These are phyloP conservation scores for Castor canadensis DNA, from an alignment of 2,113 vertebrate genomes.

Conservation along the genomic window DNA sequence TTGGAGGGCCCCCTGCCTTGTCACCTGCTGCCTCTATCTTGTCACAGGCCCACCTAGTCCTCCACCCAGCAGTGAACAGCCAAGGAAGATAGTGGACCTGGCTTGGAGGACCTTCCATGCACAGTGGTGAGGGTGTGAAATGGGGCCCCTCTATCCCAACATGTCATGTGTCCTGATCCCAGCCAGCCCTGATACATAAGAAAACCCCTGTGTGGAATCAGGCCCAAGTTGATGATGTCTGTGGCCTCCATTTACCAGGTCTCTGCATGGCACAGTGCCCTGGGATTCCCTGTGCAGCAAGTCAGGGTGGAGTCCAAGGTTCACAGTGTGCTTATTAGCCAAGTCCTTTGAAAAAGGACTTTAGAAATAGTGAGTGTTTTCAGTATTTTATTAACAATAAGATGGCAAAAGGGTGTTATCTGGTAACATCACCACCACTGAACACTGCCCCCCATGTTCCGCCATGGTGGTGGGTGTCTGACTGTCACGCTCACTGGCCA, in stretches of 20 bases:
- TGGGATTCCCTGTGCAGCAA: neutral
- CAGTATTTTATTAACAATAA: constrained; percentile 63
- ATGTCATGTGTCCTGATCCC: neutral
- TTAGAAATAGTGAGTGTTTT: constrained; percentile 1
- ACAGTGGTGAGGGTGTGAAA: neutral
- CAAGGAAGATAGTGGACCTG: accelerated
- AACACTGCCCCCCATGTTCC: neutral
- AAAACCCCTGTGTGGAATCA: neutral
- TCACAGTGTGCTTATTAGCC: neutral
- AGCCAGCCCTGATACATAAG: neutral
- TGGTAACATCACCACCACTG: neutral
- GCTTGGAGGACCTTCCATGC: neutral
- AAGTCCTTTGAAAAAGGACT: neutral
- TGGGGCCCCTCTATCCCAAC: neutral
- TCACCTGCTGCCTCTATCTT: neutral
- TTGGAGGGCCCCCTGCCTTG: neutral
- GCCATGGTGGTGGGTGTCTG: neutral
- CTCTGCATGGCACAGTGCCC: neutral
- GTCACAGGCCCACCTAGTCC: neutral
- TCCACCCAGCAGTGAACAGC: neutral
- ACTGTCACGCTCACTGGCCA: accelerated
- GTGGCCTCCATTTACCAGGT: neutral
- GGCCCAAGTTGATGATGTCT: neutral
- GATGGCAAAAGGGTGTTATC: neutral
- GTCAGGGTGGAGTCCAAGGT: neutral